Evolutionary conservation across 2,888 invertebrate genomes (phyloP).

Genomic region (Polydrusus cervinus): DNA sequence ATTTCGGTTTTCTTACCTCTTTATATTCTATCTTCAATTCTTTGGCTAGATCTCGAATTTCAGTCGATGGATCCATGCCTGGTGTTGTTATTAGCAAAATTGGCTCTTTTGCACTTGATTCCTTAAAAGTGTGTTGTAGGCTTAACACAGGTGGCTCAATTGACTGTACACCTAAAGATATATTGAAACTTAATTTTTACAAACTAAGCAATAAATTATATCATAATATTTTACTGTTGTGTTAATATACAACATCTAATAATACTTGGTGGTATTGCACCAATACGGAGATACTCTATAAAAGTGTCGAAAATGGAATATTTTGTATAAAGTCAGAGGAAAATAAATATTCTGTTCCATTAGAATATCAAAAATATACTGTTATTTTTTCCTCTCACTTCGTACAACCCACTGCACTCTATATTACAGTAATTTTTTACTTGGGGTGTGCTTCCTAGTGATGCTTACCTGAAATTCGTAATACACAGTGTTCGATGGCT

Average conservation of each 20-base stretch:
- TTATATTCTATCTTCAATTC: constrained; percentile 56
- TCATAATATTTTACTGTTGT: no score
- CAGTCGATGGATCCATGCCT: constrained; percentile 93
- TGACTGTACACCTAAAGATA: constrained; percentile 58
- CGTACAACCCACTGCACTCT: no score
- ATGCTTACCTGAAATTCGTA: constrained; percentile 76
- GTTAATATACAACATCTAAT: no score
- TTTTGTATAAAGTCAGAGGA: not conserved
- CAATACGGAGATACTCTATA: no score
- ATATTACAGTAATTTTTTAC: no score
- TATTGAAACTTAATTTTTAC: no score
- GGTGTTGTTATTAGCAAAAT: constrained; percentile 89
- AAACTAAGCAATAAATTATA: no score
- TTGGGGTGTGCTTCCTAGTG: no score
- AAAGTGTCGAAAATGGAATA: no score
- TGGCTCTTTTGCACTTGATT: constrained; percentile 78
- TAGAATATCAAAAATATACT: no score
- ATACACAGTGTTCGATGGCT: constrained; percentile 83
- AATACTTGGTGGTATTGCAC: no score
- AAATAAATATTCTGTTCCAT: not conserved
- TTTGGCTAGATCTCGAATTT: constrained; percentile 80
- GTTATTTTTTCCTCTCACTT: no score
- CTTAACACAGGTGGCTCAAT: constrained; percentile 67
- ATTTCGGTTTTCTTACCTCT: constrained; percentile 35
- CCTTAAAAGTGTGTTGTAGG: constrained; percentile 73